These are phyloP conservation scores for Apodemia mormo DNA, from an alignment of 2,888 invertebrate genomes.

Conservation along the genomic window DNA sequence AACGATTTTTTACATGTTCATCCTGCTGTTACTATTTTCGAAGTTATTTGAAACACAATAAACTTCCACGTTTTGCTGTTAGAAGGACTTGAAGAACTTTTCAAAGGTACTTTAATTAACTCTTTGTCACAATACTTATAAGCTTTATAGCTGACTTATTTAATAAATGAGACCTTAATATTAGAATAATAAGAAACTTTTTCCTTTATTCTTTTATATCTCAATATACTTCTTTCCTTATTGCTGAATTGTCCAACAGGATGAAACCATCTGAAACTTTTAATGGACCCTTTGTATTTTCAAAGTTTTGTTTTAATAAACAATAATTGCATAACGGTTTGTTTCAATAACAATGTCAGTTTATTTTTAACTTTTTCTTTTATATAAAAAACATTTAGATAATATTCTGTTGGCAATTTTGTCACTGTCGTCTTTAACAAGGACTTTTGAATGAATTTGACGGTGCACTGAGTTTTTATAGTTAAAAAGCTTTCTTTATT, in stretches of 20 bases:
- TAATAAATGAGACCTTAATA: background rate
- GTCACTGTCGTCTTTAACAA: background rate
- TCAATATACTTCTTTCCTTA: background rate
- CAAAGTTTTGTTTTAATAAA: background rate
- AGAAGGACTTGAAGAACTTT: background rate
- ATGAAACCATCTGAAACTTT: conserved; percentile 13
- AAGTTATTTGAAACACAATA: background rate
- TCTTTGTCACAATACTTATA: conserved; percentile 7
- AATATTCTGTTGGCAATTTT: background rate
- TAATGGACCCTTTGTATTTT: conserved; percentile 9
- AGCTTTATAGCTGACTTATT: background rate
- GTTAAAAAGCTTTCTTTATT: too few relatives aligned
- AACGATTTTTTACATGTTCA: background rate
- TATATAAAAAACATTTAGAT: background rate
- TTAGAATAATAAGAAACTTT: conserved; percentile 1
- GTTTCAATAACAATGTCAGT: background rate
- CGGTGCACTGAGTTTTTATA: too few relatives aligned
- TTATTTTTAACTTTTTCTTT: background rate
- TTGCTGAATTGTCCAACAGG: conserved; percentile 2
- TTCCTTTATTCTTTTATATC: background rate
- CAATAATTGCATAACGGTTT: background rate
- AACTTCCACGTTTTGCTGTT: background rate
- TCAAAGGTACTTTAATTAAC: background rate
- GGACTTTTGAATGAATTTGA: background rate
- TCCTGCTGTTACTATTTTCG: background rate